Evolutionary conservation across 2,888 invertebrate genomes (phyloP).

Genomic region (Cataglyphis livida): DNA sequence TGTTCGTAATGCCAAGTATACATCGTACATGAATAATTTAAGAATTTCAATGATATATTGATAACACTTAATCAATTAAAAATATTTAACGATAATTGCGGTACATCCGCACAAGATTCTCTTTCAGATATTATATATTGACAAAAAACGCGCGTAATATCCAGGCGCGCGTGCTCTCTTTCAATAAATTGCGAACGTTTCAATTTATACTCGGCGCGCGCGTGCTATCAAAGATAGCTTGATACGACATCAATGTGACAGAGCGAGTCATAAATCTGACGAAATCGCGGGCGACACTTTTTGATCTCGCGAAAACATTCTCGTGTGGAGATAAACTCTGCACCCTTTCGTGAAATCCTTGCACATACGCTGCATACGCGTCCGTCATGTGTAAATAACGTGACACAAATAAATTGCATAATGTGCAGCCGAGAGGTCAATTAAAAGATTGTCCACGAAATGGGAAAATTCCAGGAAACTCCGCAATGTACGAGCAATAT

Average conservation of each 20-base stretch:
- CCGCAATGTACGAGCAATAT: slow-evolving; percentile 59
- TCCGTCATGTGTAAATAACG: neutral
- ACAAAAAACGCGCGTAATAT: neutral
- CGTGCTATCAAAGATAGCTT: slow-evolving; percentile 16
- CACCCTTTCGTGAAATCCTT: neutral
- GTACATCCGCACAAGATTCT: no score
- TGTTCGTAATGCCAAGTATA: slow-evolving; percentile 24
- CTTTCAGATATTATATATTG: no score
- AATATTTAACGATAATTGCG: slow-evolving; percentile 6
- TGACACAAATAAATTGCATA: slow-evolving; percentile 32
- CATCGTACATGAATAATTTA: slow-evolving; percentile 16
- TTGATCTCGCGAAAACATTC: slow-evolving; percentile 15
- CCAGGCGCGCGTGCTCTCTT: neutral
- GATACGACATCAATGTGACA: slow-evolving; percentile 14
- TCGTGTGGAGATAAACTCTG: slow-evolving; percentile 33
- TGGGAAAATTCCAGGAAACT: slow-evolving; percentile 58
- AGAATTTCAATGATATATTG: neutral
- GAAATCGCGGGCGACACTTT: slow-evolving; percentile 34
- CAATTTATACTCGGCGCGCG: slow-evolving; percentile 8
- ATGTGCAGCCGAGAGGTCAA: slow-evolving; percentile 57
- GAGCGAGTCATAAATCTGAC: slow-evolving; percentile 25
- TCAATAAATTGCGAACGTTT: slow-evolving; percentile 5
- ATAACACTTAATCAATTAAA: neutral
- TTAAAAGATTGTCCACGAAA: slow-evolving; percentile 59
- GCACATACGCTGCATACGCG: no score